Base-by-base conservation (phyloP, 2,888 invertebrate species). In the Acholoe squamosa region DNA sequence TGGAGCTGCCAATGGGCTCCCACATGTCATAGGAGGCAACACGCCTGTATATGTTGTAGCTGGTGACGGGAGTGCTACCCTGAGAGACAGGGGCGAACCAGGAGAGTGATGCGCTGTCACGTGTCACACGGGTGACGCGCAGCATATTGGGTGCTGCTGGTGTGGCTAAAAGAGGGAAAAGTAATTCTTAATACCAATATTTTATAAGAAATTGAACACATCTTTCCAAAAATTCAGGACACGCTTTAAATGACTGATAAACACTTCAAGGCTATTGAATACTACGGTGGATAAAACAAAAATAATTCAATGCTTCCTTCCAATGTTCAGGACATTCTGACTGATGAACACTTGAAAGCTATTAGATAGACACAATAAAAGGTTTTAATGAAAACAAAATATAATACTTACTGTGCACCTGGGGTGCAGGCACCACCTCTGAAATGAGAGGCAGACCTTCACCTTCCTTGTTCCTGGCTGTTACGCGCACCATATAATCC, bases 1-100 rank as follows among this genome's bases (percentile, higher is more conserved):
- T 43, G 0, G 91, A 89, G 1, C 61, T 31, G 16, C 91, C 91
- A 28, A 91, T 90, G 76, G 92, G 92, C 95, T 99, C 97, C 99
- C 99, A 99, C 7, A 98, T 98, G 71, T 98, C 98, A 90, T 98
- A 98, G 80, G 94, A 93, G 31, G 89, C 90, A 34, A 90, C 90
- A 28, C 91, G 91, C 76, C 91, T 90, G 90, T 95, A 94, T n/a
- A 96, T 92, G 89, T 94, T 92, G 92, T 96, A 96, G 54, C 93
- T 93, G 16, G 94, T 95, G 51, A 96, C 92, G 28, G 94, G 94
- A 0, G 94, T 92, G 12, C 95, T 95, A n/a, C 96, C 96, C 92
- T 95, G 95, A 91, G 95, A 94, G 88, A 93, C 92, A 3, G 96
- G 96, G 61, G 95, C 93, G 89, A 94, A 93, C 96, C 96, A 96